phyloP scores from a whole-genome alignment of 1,140 invertebrate species.

The Temnothorax longispinosus region DNA sequence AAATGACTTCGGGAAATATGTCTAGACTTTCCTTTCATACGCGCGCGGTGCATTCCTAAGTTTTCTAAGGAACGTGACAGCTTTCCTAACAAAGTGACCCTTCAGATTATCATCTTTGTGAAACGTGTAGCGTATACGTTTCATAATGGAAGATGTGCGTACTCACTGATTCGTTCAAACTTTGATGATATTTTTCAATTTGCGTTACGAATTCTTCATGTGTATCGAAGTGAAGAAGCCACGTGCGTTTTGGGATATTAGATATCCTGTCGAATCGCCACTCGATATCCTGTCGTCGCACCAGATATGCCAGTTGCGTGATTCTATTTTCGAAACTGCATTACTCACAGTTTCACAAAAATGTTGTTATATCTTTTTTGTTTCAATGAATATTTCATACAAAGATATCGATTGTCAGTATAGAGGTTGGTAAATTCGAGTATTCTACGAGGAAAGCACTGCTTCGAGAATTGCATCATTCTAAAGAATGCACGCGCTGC shows the following conservation, averaged over 20 bases:
- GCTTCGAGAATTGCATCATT: conserved; percentile 50
- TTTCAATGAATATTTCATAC: neutral
- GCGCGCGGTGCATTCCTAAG: conserved; percentile 8
- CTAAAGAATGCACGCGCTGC: conserved; percentile 55
- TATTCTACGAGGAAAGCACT: neutral
- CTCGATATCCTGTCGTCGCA: conserved; percentile 57
- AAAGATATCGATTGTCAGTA: neutral
- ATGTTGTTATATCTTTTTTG: neutral
- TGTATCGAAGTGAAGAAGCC: conserved; percentile 1
- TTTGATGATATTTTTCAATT: conserved; percentile 9
- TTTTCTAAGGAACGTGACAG: conserved; percentile 39
- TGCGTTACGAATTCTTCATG: conserved; percentile 2
- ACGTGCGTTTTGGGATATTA: conserved; percentile 64
- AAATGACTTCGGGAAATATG: conserved; percentile 26
- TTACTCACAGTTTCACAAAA: neutral
- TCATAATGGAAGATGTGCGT: neutral
- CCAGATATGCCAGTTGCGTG: neutral
- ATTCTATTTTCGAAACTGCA: conserved; percentile 60
- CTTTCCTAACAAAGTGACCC: conserved; percentile 16
- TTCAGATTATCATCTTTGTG: conserved; percentile 13
- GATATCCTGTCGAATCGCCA: conserved; percentile 66
- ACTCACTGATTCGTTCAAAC: neutral
- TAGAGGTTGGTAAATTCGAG: conserved; percentile 5
- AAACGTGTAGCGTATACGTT: neutral
- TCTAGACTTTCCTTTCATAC: conserved; percentile 13